These are phyloP conservation scores for Phaethon lepturus DNA, from an alignment of 2,113 vertebrate species.

Conservation along the genomic window DNA sequence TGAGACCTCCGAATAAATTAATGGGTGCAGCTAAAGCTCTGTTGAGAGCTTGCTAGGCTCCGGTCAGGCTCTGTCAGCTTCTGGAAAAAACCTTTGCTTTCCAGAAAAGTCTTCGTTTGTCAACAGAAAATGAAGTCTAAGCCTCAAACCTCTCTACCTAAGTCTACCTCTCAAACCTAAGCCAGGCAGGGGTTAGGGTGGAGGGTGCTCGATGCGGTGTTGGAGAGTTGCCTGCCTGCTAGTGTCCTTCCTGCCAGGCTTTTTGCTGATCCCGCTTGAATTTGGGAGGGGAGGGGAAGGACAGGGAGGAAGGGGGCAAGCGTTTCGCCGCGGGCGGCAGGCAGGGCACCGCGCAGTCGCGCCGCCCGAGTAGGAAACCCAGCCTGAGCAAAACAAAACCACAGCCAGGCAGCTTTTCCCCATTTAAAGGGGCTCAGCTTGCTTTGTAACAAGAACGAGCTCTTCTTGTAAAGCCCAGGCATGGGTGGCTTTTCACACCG, in stretches of 20 bases:
- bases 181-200: neutral
- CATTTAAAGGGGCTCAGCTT: neutral
- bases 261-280: conserved; percentile 1
- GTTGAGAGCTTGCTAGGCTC: neutral
- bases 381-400: neutral
- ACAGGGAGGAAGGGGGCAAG: neutral
- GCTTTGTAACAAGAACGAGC: neutral
- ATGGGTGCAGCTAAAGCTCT: neutral
- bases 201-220: neutral
- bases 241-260: neutral
- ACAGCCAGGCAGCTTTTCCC: neutral
- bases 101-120: conserved; percentile 60
- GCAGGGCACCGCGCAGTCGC: neutral
- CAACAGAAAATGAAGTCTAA: conserved; percentile 62
- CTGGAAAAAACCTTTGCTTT: conserved; percentile 34
- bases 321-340: rapidly evolving
- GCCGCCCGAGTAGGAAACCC: neutral
- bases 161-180: too few relatives aligned
- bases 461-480: neutral
- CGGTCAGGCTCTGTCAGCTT: neutral
- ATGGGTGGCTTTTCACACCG: neutral
- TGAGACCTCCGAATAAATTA: conserved; percentile 48
- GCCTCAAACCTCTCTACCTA: neutral
- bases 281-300: neutral
- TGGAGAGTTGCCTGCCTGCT: neutral